Percentiles rank a stretch among this genome's conserved stretches.
Evolutionary conservation across 1,140 invertebrate species (phyloP).

Genomic region (Drosophila mauritiana): DNA sequence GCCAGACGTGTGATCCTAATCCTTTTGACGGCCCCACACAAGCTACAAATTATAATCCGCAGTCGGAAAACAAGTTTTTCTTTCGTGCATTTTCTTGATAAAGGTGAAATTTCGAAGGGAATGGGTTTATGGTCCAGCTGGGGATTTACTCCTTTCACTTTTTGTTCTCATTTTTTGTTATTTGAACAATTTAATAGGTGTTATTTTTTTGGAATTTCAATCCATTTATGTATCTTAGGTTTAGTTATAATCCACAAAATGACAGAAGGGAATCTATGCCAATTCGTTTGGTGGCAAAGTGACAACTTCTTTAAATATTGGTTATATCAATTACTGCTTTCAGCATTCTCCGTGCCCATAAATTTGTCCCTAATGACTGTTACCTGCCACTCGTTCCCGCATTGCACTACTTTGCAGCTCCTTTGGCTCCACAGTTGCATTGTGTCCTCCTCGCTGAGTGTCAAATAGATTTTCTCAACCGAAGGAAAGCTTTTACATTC

Average conservation of each 20-base stretch:
- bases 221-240: background rate
- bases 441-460: slow-evolving; percentile 33
- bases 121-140: background rate
- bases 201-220: background rate
- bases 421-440: slow-evolving; percentile 22
- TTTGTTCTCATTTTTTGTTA: background rate
- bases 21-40: slow-evolving; percentile 62
- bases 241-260: background rate
- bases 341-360: slow-evolving; percentile 1
- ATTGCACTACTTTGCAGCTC: slow-evolving; percentile 8
- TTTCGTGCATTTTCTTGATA: slow-evolving; percentile 1
- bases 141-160: slow-evolving; percentile 4
- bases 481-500: background rate
- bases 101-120: slow-evolving; percentile 2
- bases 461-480: slow-evolving; percentile 34
- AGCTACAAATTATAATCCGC: slow-evolving; percentile 75
- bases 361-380: slow-evolving; percentile 2
- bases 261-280: no score
- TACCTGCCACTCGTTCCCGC: background rate
- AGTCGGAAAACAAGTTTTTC: slow-evolving; percentile 25
- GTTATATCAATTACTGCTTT: background rate
- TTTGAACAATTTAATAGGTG: background rate
- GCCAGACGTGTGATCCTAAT: slow-evolving; percentile 63
- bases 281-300: background rate
- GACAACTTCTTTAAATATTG: background rate